phyloP scores from a whole-genome alignment of 2,888 invertebrate genomes.

The Tinea trinotella region DNA sequence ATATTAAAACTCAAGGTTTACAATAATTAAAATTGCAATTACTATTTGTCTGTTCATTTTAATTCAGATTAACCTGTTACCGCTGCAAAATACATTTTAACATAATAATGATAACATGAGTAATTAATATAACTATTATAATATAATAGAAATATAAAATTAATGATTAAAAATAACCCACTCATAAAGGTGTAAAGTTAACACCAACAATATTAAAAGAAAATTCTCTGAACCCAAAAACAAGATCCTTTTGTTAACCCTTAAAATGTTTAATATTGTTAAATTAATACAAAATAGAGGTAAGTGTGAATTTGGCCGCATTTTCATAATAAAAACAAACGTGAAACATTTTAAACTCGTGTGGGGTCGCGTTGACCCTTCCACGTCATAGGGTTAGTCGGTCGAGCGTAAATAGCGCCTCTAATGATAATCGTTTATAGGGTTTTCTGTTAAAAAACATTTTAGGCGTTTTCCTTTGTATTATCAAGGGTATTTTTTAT shows the following conservation, averaged over 20 bases:
- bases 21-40: too few relatives aligned
- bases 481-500: too few relatives aligned
- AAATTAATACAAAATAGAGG: neutral
- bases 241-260: neutral
- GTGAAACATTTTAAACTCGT: slow-evolving; percentile 6
- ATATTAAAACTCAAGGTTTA: too few relatives aligned
- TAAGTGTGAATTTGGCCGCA: neutral
- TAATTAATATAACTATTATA: too few relatives aligned
- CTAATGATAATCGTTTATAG: slow-evolving; percentile 4
- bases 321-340: neutral
- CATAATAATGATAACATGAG: too few relatives aligned
- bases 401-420: neutral
- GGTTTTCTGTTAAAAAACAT: neutral
- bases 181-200: too few relatives aligned
- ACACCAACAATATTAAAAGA: neutral
- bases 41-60: too few relatives aligned
- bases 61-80: too few relatives aligned
- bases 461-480: too few relatives aligned
- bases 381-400: slow-evolving; percentile 2
- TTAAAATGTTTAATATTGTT: neutral
- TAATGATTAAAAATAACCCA: too few relatives aligned
- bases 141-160: too few relatives aligned
- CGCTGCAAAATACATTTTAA: too few relatives aligned
- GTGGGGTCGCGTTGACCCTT: slow-evolving; percentile 8
- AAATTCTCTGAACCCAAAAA: neutral